phyloP scores from a whole-genome alignment of 2,888 invertebrate genomes.

The Tineola bisselliella region DNA sequence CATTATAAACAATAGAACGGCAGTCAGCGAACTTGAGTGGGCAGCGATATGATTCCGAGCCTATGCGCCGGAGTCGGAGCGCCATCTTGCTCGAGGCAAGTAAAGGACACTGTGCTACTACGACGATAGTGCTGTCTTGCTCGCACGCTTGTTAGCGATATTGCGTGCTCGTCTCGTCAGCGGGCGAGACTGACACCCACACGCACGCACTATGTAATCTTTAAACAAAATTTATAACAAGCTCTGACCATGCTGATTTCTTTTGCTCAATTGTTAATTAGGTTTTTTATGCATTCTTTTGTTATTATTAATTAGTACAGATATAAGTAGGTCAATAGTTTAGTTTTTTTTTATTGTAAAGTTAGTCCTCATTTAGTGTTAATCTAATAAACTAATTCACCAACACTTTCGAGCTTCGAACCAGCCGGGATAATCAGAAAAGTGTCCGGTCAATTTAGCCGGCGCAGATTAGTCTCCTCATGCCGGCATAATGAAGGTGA shows the following conservation, averaged over 20 bases:
- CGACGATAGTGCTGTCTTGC: slow-evolving; percentile 28
- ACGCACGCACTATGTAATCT: slow-evolving; percentile 61
- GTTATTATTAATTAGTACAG: too few relatives aligned
- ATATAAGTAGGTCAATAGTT: too few relatives aligned
- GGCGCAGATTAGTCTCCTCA: too few relatives aligned
- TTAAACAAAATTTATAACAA: slow-evolving; percentile 64
- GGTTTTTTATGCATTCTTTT: too few relatives aligned
- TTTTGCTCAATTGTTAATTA: not conserved
- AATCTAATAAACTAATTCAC: too few relatives aligned
- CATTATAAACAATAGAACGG: slow-evolving; percentile 69
- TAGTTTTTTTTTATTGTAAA: too few relatives aligned
- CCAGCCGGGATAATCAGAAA: too few relatives aligned
- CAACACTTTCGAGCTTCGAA: too few relatives aligned
- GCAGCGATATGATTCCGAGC: slow-evolving; percentile 71
- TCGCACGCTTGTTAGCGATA: slow-evolving; percentile 63
- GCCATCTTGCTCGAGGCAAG: slow-evolving; percentile 51
- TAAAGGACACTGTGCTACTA: slow-evolving; percentile 38
- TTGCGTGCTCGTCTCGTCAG: slow-evolving; percentile 28
- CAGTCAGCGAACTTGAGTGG: slow-evolving; percentile 73
- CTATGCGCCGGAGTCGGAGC: slow-evolving; percentile 31
- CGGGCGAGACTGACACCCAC: slow-evolving; percentile 53
- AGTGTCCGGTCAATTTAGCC: too few relatives aligned
- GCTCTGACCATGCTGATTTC: slow-evolving; percentile 23
- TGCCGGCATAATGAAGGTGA: too few relatives aligned
- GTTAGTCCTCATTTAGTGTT: too few relatives aligned